phyloP scores from a whole-genome alignment of 1,140 invertebrate species.

The Carposina sasakii region DNA sequence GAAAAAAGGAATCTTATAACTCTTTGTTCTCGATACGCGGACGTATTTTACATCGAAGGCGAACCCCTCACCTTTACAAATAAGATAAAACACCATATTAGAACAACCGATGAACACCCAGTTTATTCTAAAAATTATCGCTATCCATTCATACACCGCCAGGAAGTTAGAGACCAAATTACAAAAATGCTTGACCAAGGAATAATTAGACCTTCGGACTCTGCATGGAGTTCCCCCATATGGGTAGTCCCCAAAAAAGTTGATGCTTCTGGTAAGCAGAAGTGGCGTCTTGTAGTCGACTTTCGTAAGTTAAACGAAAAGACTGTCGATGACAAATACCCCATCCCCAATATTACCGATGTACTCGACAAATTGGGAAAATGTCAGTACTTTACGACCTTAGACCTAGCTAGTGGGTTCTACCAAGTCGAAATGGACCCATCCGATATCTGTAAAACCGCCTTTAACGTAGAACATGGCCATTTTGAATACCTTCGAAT shows the following conservation, averaged over 20 bases:
- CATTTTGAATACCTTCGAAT: slow-evolving; percentile 57
- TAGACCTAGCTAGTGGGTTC: slow-evolving; percentile 69
- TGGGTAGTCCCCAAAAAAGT: no score
- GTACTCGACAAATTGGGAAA: no score
- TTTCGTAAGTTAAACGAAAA: slow-evolving; percentile 44
- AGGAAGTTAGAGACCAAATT: slow-evolving; percentile 11
- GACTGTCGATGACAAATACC: slow-evolving; percentile 53
- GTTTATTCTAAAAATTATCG: slow-evolving; percentile 14
- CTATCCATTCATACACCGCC: slow-evolving; percentile 10
- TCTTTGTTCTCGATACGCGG: slow-evolving; percentile 1
- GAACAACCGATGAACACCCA: slow-evolving; percentile 6
- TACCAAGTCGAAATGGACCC: slow-evolving; percentile 62
- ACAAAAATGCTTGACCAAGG: slow-evolving; percentile 9
- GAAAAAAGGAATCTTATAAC: slow-evolving; percentile 6
- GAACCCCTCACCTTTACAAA: slow-evolving; percentile 10
- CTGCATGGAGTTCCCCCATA: no score
- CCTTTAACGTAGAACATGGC: slow-evolving; percentile 45
- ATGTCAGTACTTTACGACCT: slow-evolving; percentile 50
- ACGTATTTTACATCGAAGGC: slow-evolving; percentile 10
- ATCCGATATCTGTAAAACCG: slow-evolving; percentile 57
- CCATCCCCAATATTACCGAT: no score
- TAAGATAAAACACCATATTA: slow-evolving; percentile 11
- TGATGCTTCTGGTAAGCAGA: slow-evolving; percentile 13
- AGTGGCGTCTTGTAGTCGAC: slow-evolving; percentile 45
- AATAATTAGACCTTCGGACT: no score